Conservation (phyloP, 2,888 invertebrate species). For the Asteroscopus sphinx region DNA sequence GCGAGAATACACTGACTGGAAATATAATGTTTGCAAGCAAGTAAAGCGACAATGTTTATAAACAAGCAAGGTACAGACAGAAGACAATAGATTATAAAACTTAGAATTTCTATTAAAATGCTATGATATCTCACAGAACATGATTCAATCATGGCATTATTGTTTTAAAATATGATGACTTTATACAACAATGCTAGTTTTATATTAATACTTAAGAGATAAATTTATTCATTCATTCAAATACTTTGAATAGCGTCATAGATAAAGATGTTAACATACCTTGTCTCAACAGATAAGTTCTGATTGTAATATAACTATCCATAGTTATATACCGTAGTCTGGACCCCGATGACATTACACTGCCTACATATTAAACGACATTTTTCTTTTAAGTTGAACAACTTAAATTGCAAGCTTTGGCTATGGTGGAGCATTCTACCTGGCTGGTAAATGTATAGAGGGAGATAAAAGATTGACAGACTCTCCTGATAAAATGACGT, state of each 20-base stretch:
- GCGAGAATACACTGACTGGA: conserved; percentile 70
- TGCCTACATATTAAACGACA: no score
- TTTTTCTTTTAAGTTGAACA: no score
- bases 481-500: no score
- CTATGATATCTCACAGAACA: conserved; percentile 28
- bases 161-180: conserved; percentile 25
- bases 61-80: conserved; percentile 76
- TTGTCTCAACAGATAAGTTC: neutral
- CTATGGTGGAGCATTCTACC: no score
- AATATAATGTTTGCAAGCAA: conserved; percentile 70
- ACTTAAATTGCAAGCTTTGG: no score
- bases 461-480: no score
- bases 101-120: conserved; percentile 55
- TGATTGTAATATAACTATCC: neutral
- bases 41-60: conserved; percentile 79
- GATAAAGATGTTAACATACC: conserved; percentile 1
- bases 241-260: neutral
- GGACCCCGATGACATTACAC: no score
- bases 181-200: conserved; percentile 7
- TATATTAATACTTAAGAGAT: conserved; percentile 3
- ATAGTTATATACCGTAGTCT: no score
- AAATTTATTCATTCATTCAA: no score
- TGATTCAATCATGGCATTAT: conserved; percentile 26
- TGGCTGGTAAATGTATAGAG: no score
- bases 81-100: conserved; percentile 62